Conservation (phyloP, 2,113 vertebrate species). For the Polypterus senegalus region DNA sequence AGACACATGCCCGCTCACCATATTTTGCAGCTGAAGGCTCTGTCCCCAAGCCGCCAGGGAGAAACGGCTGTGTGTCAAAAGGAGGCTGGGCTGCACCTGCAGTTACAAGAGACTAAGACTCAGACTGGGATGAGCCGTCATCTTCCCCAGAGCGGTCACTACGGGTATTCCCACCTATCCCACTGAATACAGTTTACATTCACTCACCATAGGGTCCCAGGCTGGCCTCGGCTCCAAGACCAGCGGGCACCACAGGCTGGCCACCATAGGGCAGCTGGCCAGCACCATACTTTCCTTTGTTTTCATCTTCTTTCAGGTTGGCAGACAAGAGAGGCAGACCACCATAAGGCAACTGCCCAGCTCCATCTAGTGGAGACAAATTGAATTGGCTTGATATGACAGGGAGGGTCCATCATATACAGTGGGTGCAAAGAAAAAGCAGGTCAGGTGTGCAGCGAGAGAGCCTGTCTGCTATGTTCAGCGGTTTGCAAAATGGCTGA, state of each 20-base stretch:
- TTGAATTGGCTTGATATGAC: no score
- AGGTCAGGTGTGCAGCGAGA: no score
- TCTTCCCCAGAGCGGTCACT: no score
- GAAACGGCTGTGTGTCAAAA: neutral
- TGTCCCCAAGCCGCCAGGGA: constrained; percentile 11
- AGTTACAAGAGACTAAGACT: neutral
- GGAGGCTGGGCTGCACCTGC: constrained; percentile 2
- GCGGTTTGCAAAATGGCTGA: no score
- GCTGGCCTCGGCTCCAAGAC: constrained; percentile 40
- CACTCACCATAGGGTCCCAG: constrained; percentile 19
- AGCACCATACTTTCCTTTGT: neutral
- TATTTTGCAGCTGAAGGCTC: constrained; percentile 12
- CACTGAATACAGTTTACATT: no score
- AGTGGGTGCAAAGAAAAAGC: no score
- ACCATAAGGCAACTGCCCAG: neutral
- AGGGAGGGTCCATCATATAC: no score
- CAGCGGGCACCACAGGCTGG: constrained; percentile 34
- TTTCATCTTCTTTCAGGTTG: neutral
- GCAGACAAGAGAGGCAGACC: neutral
- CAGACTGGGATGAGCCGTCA: neutral
- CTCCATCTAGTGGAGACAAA: neutral
- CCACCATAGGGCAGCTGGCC: constrained; percentile 39
- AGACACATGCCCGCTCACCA: constrained; percentile 6
- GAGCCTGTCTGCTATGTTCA: no score
- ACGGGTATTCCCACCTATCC: no score